Evolutionary conservation across 1,140 invertebrate genomes (phyloP).

Genomic region (Leptoteleia sp.): DNA sequence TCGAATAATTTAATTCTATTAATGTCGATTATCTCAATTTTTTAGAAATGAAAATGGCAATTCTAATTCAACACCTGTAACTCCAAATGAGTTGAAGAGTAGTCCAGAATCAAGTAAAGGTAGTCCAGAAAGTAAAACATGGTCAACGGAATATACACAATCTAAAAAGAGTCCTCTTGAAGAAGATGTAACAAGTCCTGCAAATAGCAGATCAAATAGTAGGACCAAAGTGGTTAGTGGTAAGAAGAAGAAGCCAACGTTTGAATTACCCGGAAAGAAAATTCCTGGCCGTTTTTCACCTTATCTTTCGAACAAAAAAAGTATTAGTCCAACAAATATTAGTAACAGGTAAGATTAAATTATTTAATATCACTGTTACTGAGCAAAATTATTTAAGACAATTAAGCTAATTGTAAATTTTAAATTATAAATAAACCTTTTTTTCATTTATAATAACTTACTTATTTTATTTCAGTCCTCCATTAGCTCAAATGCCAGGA

Average conservation of each 20-base stretch:
- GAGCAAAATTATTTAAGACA: no score
- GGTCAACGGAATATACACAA: slow-evolving; percentile 18
- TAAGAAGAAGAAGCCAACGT: slow-evolving; percentile 80
- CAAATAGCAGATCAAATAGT: slow-evolving; percentile 84
- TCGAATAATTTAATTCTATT: not conserved
- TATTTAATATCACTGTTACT: no score
- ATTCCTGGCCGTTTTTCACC: slow-evolving; percentile 82
- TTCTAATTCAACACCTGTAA: no score
- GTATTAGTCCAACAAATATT: no score
- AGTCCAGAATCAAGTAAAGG: slow-evolving; percentile 32
- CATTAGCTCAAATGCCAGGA: slow-evolving; percentile 83
- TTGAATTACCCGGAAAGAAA: slow-evolving; percentile 79
- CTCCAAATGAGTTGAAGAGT: slow-evolving; percentile 37
- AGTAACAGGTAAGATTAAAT: no score
- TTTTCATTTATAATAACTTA: no score
- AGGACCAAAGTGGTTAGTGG: slow-evolving; percentile 85
- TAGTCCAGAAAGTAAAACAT: no score
- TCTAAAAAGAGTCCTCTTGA: slow-evolving; percentile 80
- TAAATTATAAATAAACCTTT: no score
- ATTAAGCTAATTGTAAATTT: no score
- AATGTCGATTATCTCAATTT: no score
- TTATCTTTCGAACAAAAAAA: not conserved
- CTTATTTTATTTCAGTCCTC: slow-evolving; percentile 77
- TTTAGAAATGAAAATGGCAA: no score
- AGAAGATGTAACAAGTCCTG: slow-evolving; percentile 76